Evolutionary conservation across 2,113 vertebrate genomes (phyloP).

Genomic region (Nothoprocta pentlandii): DNA sequence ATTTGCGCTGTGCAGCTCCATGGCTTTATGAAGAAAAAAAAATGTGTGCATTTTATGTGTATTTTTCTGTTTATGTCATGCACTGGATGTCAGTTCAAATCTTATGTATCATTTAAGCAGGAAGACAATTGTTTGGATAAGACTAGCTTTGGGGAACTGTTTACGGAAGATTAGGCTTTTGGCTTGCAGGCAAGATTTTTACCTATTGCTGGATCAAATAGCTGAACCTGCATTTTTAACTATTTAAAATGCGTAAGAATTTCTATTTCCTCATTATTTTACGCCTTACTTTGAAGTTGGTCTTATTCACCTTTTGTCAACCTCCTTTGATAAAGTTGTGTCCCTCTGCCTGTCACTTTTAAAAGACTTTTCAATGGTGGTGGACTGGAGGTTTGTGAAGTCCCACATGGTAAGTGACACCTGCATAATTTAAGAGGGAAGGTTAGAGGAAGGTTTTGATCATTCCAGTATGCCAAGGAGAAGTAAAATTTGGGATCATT

Average conservation of each 20-base stretch:
- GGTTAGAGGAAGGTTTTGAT: constrained; percentile 18
- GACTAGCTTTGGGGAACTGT: neutral
- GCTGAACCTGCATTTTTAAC: constrained; percentile 23
- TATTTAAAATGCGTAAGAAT: neutral
- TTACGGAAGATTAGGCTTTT: neutral
- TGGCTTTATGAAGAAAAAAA: constrained; percentile 79
- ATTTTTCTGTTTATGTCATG: constrained; percentile 72
- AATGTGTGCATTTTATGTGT: constrained; percentile 61
- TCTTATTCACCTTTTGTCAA: neutral
- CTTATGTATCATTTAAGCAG: neutral
- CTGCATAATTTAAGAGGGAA: neutral
- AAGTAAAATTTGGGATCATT: constrained; percentile 4
- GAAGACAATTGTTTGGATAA: neutral
- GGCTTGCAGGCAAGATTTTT: constrained; percentile 22
- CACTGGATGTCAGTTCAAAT: constrained; percentile 45
- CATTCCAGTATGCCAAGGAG: constrained; percentile 39
- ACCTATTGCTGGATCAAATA: neutral
- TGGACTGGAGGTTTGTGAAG: neutral
- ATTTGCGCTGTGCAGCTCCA: constrained; percentile 78
- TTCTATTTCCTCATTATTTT: neutral
- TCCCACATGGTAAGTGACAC: neutral
- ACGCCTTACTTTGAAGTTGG: neutral
- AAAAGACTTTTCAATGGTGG: neutral
- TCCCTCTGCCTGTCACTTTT: neutral
- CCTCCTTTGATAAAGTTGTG: neutral